Base-by-base conservation (phyloP, 2,888 invertebrate species). In the Caenorhabditis uteleia region DNA sequence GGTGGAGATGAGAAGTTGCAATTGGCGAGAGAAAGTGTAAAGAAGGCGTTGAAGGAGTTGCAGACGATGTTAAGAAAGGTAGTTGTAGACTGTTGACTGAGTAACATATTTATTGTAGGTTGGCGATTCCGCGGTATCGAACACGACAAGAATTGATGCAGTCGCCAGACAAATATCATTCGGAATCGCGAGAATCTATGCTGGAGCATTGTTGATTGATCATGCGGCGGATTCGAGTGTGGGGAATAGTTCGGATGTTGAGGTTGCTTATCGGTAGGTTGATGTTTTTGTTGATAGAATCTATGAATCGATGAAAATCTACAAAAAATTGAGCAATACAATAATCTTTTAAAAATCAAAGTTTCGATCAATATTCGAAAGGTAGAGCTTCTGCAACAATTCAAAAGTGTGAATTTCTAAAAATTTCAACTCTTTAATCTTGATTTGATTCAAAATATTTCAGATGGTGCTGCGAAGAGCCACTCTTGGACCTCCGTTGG, bases 81-180 rank as follows among this genome's bases (percentile, higher is more conserved):
- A n/a, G n/a, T n/a, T n/a, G n/a, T n/a, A n/a, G n/a, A n/a, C n/a
- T n/a, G n/a, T n/a, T n/a, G n/a, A n/a, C n/a, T n/a, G n/a, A 14
- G 33, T 12, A 14, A 14, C 33, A 14, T 21, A 10, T 47, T 56
- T 7, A 16, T 38, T 38, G 4, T 20, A 40, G 40, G 40, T 27
- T 8, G 16, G 42, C 27, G 27, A 43, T 8, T 7, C 42, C 2
- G 31, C 48, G n/a, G 25, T 65, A 5, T 25, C 43, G n/a, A 46
- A 21, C 33, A 10, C 20, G 21, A 20, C 33, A 3, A 29, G 46
- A 38, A 43, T 85, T 25, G 84, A 85, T 59, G 66, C 83, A 18
- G 85, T 85, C n/a, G 86, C 87, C 0, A 70, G 87, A 44, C 85
- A 87, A 60, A 84, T 87, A 48, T 83, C 87, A 10, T 86, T 84